phyloP scores from a whole-genome alignment of 2,888 invertebrate species.

The Calameuta idolon region DNA sequence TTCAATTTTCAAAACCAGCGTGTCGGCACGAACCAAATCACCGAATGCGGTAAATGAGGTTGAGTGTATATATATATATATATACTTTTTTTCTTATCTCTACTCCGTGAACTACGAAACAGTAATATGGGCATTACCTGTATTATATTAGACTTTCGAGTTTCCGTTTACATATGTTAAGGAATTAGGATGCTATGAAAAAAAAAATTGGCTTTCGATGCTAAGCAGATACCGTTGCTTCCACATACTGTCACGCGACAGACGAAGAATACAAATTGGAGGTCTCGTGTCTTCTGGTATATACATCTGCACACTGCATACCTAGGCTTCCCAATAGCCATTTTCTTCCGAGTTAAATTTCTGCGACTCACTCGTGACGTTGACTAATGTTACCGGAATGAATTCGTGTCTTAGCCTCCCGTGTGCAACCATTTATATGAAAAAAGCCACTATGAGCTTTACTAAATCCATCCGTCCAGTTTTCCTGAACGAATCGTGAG shows the following conservation, averaged over 20 bases:
- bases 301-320: conserved; percentile 14
- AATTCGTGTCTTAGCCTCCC: conserved; percentile 47
- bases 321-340: conserved; percentile 26
- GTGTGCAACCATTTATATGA: conserved; percentile 9
- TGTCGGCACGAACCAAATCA: conserved; percentile 27
- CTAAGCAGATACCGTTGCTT: conserved; percentile 43
- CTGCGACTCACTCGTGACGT: conserved; percentile 58
- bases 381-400: conserved; percentile 59
- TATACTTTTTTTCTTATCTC: not conserved
- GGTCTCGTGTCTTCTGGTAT: conserved; percentile 26
- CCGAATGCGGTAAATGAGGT: not conserved
- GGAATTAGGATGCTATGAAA: not conserved
- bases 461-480: conserved; percentile 9
- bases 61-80: not conserved
- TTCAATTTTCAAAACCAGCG: conserved; percentile 38
- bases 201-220: not conserved
- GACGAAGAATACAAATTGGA: conserved; percentile 59
- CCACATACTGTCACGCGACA: conserved; percentile 48
- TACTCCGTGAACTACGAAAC: not conserved
- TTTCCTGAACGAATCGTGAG: not conserved
- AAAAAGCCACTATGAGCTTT: conserved; percentile 1
- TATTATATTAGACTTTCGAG: not conserved
- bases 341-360: conserved; percentile 61
- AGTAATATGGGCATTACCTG: not conserved
- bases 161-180: not conserved